Evolutionary conservation across 2,797 vertebrate species (phyloP), one percentile per base, ranked within the genome.

Genomic region (Sitta carolinensis): DNA sequence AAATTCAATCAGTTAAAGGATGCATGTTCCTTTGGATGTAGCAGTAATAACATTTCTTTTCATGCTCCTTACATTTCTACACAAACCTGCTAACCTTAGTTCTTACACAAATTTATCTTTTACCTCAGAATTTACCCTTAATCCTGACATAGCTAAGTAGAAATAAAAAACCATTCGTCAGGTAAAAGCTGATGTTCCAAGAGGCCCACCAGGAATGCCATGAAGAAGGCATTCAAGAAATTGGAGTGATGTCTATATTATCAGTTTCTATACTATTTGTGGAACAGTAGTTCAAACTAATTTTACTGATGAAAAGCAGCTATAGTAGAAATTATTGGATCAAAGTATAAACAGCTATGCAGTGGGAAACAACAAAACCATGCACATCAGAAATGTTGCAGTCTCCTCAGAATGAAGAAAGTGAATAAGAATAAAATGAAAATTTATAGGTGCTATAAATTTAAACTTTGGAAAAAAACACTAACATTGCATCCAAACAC

Each of bases 371-470:
- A 58, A 52, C 16, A 54, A 73, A 84, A 80, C 23, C 7, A 30
- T 2, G 4, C 26, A 6, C 17, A 58, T 59, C 22, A 50, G 13
- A 38, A 50, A 7, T 40, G 16, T n/a, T 0, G 0, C 32, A 76
- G 15, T 14, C 25, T 72, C 12, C 42, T 76, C 45, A 77, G 36
- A 36, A 36, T 36, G 45, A 81, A n/a, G n/a, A n/a, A n/a, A n/a
- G n/a, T n/a, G n/a, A n/a, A n/a, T n/a, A n/a, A n/a, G n/a, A n/a
- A 54, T 27, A 42, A 80, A 68, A 7, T 15, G 11, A 78, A 73
- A 43, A 78, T 20, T 13, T 75, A 54, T n/a, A 55, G 10, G 26
- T 74, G 45, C 23, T 30, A 62, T 78, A n/a, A 80, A 32, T 84
- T 81, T 64, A 59, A 92, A 26, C 23, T 38, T 61, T 23, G 23